Base-by-base conservation (phyloP, 2,797 vertebrate genomes). In the Microctenopoma steveboyesi region DNA sequence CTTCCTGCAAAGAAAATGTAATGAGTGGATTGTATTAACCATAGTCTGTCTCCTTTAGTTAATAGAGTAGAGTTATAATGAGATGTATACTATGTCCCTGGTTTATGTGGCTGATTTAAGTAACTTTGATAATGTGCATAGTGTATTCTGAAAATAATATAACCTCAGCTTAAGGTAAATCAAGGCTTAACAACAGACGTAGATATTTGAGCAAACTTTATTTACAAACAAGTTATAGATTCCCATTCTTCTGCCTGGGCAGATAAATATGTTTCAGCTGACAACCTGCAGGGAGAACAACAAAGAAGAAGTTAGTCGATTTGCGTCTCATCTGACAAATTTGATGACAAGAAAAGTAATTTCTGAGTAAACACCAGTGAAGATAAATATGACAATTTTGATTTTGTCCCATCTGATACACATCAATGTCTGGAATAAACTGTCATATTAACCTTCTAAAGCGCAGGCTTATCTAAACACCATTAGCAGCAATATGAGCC, bases 181-280 rank as follows among this genome's bases (percentile, higher is more conserved):
- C 1, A 75, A 56, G 47, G 55, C 67, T 51, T 0, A 43, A 55
- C 3, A 71, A 30, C 0, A 67, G 12, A 22, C 18, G 5, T 65
- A 67, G 5, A 63, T 65, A 46, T 90, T 90, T 89, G 50, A 80
- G 78, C 69, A 76, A 57, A 86, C 83, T 97, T 98, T 97, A 98
- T 98, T 97, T 95, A 96, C 93, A 96, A 92, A 93, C 69, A 92
- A 85, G 86, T 84, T 91, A 64, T 70, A 76, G 85, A 90, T 85
- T 89, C 63, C 88, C 85, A 93, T 90, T 88, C 58, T 89, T 86
- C 90, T 65, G 84, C 72, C 73, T 15, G 51, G 69, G 84, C 63
- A 89, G 12, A 89, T 83, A 86, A 91, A 80, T 74, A 90, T 76
- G 70, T 72, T 93, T 92, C 82, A 80, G 85, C 53, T 76, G 89